phyloP scores from a whole-genome alignment of 2,797 vertebrate genomes.

The Pseudochaenichthys georgianus region DNA sequence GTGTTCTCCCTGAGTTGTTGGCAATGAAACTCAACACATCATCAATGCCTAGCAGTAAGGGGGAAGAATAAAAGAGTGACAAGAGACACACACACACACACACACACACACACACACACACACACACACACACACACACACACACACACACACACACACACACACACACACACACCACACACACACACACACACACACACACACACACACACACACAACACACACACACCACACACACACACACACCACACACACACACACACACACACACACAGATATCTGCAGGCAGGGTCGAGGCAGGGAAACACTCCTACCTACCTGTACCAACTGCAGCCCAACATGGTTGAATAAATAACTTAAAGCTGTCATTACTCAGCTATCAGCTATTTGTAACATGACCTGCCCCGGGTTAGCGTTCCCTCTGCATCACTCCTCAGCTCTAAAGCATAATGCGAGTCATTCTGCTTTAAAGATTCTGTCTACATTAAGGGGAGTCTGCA shows the following conservation, averaged over 20 bases:
- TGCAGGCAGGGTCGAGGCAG: conserved; percentile 35
- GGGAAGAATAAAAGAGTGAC: conserved; percentile 23
- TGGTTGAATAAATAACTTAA: conserved; percentile 69
- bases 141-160: background rate
- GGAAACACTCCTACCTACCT: conserved; percentile 52
- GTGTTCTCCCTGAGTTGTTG: conserved; percentile 47
- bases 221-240: conserved; percentile 3
- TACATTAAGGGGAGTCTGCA: conserved; percentile 66
- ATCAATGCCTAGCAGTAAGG: conserved; percentile 13
- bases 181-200: too few species aligned
- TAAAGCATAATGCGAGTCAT: conserved; percentile 18
- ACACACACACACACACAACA: conserved; percentile 6
- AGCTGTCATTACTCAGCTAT: conserved; percentile 83
- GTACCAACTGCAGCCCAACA: conserved; percentile 50
- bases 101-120: conserved; percentile 3
- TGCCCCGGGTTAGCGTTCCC: conserved; percentile 62
- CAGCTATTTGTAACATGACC: conserved; percentile 78
- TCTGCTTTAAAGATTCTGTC: conserved; percentile 53
- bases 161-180: background rate
- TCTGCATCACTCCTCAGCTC: conserved; percentile 72
- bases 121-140: too few species aligned
- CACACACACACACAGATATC: conserved; percentile 9
- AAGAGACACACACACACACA: conserved; percentile 15
- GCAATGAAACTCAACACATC: conserved; percentile 52
- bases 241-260: background rate